Conservation (phyloP, 2,888 invertebrate species). For the Noctua comes region DNA sequence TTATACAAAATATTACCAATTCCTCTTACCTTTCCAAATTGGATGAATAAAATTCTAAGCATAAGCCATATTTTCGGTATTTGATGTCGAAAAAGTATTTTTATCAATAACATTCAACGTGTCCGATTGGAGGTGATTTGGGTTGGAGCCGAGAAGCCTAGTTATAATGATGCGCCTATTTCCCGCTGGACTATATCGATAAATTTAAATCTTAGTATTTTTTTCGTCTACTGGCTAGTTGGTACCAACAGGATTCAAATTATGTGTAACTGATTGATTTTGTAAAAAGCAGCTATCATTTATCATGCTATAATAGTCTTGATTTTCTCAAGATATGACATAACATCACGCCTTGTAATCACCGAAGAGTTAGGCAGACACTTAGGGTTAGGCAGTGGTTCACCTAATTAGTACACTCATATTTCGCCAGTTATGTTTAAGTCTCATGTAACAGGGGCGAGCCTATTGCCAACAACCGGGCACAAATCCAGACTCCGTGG, state of each 20-base stretch:
- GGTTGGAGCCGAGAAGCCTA: conserved; percentile 27
- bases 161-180: conserved; percentile 27
- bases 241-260: too few relatives aligned
- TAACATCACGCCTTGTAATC: too few relatives aligned
- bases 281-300: neutral
- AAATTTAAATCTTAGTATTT: conserved; percentile 8
- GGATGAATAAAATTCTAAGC: conserved; percentile 4
- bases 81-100: conserved; percentile 31
- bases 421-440: too few relatives aligned
- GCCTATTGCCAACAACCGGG: too few relatives aligned
- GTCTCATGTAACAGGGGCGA: too few relatives aligned
- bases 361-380: too few relatives aligned
- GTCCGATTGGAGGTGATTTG: conserved; percentile 34
- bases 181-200: neutral
- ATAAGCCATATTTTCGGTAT: conserved; percentile 19
- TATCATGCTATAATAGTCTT: neutral
- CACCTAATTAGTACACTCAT: too few relatives aligned
- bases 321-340: neutral
- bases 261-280: neutral
- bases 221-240: neutral
- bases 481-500: too few relatives aligned
- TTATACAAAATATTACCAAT: neutral
- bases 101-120: conserved; percentile 32
- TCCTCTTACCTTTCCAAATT: neutral
- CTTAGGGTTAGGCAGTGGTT: too few relatives aligned